Evolutionary conservation across 2,888 invertebrate species (phyloP).

Genomic region (Andrena bicolor): DNA sequence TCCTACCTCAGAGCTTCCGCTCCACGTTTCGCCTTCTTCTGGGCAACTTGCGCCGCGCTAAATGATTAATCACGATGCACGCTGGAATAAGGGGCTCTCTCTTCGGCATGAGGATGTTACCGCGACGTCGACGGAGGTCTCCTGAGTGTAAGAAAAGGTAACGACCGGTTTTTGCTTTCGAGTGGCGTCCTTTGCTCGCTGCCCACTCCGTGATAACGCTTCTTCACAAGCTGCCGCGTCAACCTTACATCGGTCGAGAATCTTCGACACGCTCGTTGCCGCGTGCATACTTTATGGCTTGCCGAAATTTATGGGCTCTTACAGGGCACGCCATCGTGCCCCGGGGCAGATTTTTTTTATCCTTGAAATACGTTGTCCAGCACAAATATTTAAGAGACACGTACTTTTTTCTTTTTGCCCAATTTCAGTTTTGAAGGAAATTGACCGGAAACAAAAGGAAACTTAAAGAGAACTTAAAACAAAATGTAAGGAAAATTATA

Average conservation of each 20-base stretch:
- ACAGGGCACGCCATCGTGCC: too few relatives aligned
- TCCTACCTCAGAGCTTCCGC: not conserved
- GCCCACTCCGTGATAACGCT: not conserved
- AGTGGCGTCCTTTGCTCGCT: not conserved
- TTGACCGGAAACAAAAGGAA: too few relatives aligned
- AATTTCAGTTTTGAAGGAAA: too few relatives aligned
- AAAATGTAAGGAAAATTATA: too few relatives aligned
- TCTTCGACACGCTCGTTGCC: not conserved
- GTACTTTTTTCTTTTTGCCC: too few relatives aligned
- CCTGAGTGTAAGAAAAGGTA: conserved; percentile 63
- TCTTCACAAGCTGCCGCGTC: not conserved
- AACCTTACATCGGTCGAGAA: not conserved
- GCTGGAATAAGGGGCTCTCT: conserved; percentile 81
- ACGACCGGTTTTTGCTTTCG: conserved; percentile 29
- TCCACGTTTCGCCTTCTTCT: not conserved
- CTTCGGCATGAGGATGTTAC: conserved; percentile 70
- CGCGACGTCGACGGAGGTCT: conserved; percentile 53
- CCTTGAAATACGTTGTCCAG: too few relatives aligned
- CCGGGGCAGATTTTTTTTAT: too few relatives aligned
- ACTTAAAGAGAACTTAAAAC: too few relatives aligned
- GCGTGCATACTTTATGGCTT: too few relatives aligned
- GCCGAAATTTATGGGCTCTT: too few relatives aligned
- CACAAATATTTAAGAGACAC: too few relatives aligned
- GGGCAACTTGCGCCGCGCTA: not conserved
- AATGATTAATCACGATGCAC: conserved; percentile 74